These are phyloP conservation scores for Megalurothrips usitatus DNA, from an alignment of 2,888 invertebrate species.

Conservation along the genomic window DNA sequence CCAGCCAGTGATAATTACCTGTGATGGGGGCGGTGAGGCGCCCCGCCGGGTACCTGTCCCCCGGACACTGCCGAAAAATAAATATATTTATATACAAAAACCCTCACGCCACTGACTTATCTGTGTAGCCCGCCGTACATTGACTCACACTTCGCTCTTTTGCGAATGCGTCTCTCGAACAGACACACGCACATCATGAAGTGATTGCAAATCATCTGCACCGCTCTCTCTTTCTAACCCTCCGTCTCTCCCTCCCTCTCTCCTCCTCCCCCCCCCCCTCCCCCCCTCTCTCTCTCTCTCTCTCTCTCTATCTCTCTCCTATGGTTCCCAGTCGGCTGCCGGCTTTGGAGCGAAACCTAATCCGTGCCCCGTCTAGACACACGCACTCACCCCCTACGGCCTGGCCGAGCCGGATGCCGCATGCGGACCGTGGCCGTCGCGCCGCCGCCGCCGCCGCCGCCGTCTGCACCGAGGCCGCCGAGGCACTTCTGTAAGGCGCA, in stretches of 20 bases:
- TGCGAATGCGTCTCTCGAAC: no score
- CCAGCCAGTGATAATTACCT: neutral
- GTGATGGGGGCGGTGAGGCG: neutral
- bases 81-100: no score
- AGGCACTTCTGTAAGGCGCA: no score
- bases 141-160: no score
- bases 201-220: no score
- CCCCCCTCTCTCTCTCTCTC: neutral
- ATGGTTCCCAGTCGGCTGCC: neutral
- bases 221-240: no score
- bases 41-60: no score
- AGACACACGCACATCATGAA: no score
- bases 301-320: neutral
- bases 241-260: neutral
- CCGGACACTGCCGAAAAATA: no score
- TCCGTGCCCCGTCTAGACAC: conserved; percentile 4
- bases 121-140: no score
- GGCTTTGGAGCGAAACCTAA: conserved; percentile 9
- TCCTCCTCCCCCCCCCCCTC: neutral
- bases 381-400: neutral
- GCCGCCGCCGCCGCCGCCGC: neutral
- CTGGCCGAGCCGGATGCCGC: neutral
- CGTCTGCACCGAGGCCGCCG: neutral
- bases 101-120: no score
- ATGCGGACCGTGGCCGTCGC: neutral